Evolutionary conservation across 2,888 invertebrate genomes (phyloP), one percentile per base, ranked within the genome.

Genomic region (Pachymerium ferrugineum): DNA sequence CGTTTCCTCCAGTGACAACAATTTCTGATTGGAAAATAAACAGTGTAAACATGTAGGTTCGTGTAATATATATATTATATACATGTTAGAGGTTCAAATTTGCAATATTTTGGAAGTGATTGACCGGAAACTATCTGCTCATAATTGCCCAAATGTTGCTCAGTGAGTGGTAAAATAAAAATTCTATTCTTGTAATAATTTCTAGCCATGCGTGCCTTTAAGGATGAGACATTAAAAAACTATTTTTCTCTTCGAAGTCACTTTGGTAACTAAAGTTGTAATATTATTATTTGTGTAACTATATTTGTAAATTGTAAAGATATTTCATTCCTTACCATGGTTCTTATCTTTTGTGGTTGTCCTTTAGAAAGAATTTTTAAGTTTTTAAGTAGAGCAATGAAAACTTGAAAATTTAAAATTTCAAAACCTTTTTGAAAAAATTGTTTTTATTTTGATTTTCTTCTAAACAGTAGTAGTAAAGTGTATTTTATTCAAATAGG

Each of bases 281-380:
- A 62, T 62, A 62, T 62, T n/a, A n/a, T n/a, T 62, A 62, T 62
- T 62, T 62, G 28, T 62, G 62, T 62, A 62, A 62, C 62, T 62
- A 62, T 62, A 62, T 5, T 28, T 62, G 62, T 62, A 62, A 62
- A 62, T 62, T 62, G 62, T 62, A 62, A 62, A 62, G 62, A 28
- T 62, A 25, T 62, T 62, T 62, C 62, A 62, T 62, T 62, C 62
- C 62, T 62, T 62, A 14, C 28, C 22, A 62, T 62, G 62, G 62
- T 62, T 62, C 28, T 62, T 62, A 62, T 62, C 25, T 25, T 62
- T 54, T 62, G 25, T 6, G n/a, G 22, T 62, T 25, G 22, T 62
- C 5, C 28, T 62, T 62, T 54, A 42, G 10, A 16, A 47, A 47
- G 47, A 47, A 19, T 22, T 47, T 47, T 6, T 47, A 47, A 47